These are phyloP conservation scores for Sebastes alutus DNA, from an alignment of 2,797 vertebrate genomes.

Conservation along the genomic window DNA sequence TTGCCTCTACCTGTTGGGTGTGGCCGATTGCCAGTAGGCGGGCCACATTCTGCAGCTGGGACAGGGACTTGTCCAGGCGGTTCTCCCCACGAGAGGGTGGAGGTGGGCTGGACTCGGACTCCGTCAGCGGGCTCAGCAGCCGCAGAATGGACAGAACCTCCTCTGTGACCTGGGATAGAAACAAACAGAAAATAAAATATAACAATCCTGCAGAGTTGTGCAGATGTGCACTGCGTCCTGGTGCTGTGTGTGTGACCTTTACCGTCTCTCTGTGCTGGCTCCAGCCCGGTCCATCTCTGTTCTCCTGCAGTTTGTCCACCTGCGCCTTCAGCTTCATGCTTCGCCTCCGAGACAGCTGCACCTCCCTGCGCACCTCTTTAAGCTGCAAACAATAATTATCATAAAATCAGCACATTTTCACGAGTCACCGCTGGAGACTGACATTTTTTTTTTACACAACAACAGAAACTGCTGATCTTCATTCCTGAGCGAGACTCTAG, in stretches of 20 bases:
- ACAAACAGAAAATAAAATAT: not conserved
- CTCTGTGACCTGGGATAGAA: slow-evolving; percentile 72
- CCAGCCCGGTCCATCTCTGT: slow-evolving; percentile 73
- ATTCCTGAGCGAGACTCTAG: slow-evolving; percentile 48
- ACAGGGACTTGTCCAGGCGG: slow-evolving; percentile 68
- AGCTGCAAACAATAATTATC: slow-evolving; percentile 61
- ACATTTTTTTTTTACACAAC: slow-evolving; percentile 19
- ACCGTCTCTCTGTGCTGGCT: slow-evolving; percentile 76
- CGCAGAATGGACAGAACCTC: slow-evolving; percentile 79
- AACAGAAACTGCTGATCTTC: slow-evolving; percentile 62
- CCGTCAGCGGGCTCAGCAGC: slow-evolving; percentile 75
- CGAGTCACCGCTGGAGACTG: not conserved
- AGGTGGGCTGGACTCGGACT: not conserved
- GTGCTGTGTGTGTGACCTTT: not conserved
- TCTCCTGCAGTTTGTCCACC: slow-evolving; percentile 82
- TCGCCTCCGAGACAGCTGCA: slow-evolving; percentile 79
- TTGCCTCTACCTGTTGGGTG: slow-evolving; percentile 67
- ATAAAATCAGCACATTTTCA: not conserved
- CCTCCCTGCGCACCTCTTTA: slow-evolving; percentile 82
- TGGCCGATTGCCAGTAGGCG: slow-evolving; percentile 73
- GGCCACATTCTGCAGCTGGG: slow-evolving; percentile 75
- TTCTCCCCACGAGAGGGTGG: slow-evolving; percentile 1
- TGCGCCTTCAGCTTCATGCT: slow-evolving; percentile 83
- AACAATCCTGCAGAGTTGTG: not conserved
- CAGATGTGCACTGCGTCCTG: rapidly evolving